Conservation (phyloP, 2,797 vertebrate species). For the Megalops cyprinoides region DNA sequence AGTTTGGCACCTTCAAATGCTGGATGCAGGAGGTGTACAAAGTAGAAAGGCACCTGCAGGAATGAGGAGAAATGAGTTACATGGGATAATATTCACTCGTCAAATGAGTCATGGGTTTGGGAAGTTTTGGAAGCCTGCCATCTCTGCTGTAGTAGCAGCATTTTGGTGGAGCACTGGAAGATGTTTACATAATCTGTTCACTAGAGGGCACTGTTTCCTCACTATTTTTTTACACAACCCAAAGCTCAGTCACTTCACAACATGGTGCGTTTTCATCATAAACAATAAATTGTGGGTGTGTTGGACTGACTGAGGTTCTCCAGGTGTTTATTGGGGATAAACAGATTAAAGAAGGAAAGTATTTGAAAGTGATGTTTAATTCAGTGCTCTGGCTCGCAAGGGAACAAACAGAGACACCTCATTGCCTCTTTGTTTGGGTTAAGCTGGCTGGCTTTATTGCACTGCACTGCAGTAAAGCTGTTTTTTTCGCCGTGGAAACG, state of each 20-base stretch:
- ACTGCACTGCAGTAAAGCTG: neutral
- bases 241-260: neutral
- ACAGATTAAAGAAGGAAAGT: neutral
- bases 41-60: too few species aligned
- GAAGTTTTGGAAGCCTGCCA: too few species aligned
- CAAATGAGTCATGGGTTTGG: too few species aligned
- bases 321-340: neutral
- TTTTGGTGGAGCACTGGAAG: neutral
- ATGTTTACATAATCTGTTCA: neutral
- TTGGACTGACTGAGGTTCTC: neutral
- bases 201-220: conserved; percentile 63
- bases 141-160: too few species aligned
- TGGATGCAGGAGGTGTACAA: too few species aligned
- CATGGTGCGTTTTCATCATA: neutral
- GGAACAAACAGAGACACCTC: neutral
- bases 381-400: neutral
- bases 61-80: too few species aligned
- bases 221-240: conserved; percentile 11
- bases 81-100: too few species aligned
- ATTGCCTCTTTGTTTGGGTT: neutral
- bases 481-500: neutral
- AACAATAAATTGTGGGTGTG: neutral
- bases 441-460: neutral
- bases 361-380: neutral
- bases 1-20: too few species aligned